Evolutionary conservation across 2,888 invertebrate species (phyloP).

Genomic region (Trilocha varians): DNA sequence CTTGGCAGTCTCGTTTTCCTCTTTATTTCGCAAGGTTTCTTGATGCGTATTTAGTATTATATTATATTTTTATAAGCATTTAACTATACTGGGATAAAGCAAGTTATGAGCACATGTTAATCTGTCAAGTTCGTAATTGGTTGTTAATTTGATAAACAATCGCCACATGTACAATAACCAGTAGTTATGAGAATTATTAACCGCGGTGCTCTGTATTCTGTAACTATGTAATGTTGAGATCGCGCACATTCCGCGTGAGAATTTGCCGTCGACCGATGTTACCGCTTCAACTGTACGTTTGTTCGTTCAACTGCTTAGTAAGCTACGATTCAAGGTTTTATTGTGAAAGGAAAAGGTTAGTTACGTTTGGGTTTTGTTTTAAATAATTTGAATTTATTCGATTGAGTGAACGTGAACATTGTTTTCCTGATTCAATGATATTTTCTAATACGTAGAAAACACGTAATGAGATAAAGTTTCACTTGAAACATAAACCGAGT

Average conservation of each 20-base stretch:
- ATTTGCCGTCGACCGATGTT: constrained; percentile 37
- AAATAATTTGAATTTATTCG: not conserved
- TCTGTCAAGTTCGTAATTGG: constrained; percentile 2
- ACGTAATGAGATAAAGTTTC: no score
- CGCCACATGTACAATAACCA: constrained; percentile 13
- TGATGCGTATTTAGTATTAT: no score
- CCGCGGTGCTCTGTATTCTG: not conserved
- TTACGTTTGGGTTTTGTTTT: constrained; percentile 11
- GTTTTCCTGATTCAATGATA: no score
- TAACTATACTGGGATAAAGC: no score
- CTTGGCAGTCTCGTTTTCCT: not conserved
- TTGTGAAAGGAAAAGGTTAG: constrained; percentile 45
- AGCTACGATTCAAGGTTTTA: constrained; percentile 49
- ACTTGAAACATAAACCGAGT: no score
- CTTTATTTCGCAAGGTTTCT: no score
- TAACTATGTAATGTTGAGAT: no score
- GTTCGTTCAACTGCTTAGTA: constrained; percentile 38
- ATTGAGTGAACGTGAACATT: no score
- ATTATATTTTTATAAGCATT: no score
- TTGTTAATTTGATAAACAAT: constrained; percentile 17
- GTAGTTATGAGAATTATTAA: not conserved
- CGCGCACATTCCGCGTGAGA: constrained; percentile 49
- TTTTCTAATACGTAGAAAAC: no score
- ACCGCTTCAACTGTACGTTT: constrained; percentile 23
- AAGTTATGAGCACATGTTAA: not conserved